Evolutionary conservation across 2,113 vertebrate species (phyloP), one percentile per base, ranked within the genome.

Genomic region (Carassius gibelio): DNA sequence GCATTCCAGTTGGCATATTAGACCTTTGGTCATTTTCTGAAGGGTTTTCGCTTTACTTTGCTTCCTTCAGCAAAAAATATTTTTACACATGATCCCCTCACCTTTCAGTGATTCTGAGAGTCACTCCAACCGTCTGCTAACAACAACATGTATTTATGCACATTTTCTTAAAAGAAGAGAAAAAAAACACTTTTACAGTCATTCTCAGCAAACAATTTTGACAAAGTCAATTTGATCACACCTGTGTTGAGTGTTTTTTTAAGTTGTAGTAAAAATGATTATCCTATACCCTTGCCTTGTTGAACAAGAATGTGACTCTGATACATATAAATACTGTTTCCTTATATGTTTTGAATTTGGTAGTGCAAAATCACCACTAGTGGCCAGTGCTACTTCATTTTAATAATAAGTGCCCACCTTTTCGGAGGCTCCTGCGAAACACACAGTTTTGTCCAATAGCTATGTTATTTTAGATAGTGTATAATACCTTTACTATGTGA

Each of bases 61-160:
- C 72, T 78, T 74, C 50, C 50, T 82, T 77, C 83, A 84, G 83
- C 83, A 84, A 78, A 84, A 57, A 68, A 38, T 50, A 77, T 77
- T 52, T 4, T 8, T 38, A 0, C 76, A 78, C 76, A 80, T 80
- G 77, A 77, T 57, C 75, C 21, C 17, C 9, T 82, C 15, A 9
- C 61, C 14, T 55, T 15, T 5, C 14, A 15, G 14, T 17, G 52
- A 77, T 48, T 48, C 10, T 48, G 45, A 48, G 45, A 48, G 17
- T 34, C 74, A 38, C 57, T 79, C 52, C 19, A 45, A 15, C 64
- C 15, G 6, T 68, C 26, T 34, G 17, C 30, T 21, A 68, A 68
- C 34, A 13, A 36, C 14, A 68, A 19, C 7, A 34, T 68, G 26
- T 36, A 34, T 68, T 34, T 15, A 66, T 4, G 23, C 26, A 34